Percentiles rank a stretch among this genome's conserved stretches.
These are phyloP conservation scores for Hyperoplus lanceolatus DNA, from an alignment of 2,797 vertebrate genomes.

Conservation along the genomic window DNA sequence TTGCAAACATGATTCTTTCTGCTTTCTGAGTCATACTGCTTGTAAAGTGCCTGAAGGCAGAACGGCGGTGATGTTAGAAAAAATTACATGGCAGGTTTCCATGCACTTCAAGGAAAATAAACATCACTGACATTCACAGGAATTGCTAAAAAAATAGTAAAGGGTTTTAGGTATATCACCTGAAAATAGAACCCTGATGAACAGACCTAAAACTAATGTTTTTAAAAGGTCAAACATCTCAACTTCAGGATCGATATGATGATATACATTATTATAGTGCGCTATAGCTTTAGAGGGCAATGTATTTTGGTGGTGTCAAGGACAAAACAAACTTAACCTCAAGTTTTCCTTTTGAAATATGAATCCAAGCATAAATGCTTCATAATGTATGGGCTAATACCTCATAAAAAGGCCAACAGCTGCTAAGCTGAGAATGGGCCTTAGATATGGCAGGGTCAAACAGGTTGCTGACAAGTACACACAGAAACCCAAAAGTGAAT, in stretches of 20 bases:
- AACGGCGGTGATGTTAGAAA: constrained; percentile 59
- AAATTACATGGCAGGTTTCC: constrained; percentile 66
- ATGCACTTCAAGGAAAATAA: constrained; percentile 56
- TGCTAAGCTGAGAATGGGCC: constrained; percentile 63
- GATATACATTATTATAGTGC: constrained; percentile 23
- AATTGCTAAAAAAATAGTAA: constrained; percentile 41
- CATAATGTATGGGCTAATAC: constrained; percentile 65
- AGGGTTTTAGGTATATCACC: constrained; percentile 45
- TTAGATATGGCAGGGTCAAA: constrained; percentile 62
- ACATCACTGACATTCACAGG: constrained; percentile 66
- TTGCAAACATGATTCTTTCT: constrained; percentile 49
- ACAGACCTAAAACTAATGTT: constrained; percentile 23
- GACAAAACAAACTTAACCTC: constrained; percentile 61
- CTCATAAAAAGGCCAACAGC: constrained; percentile 79
- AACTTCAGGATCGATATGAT: constrained; percentile 39
- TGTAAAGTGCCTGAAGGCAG: constrained; percentile 64
- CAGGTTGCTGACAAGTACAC: constrained; percentile 72
- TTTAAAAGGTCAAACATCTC: constrained; percentile 69
- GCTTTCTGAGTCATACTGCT: constrained; percentile 32
- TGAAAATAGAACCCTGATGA: constrained; percentile 40
- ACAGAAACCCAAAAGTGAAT: constrained; percentile 75
- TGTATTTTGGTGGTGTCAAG: constrained; percentile 39
- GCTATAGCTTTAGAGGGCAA: constrained; percentile 15
- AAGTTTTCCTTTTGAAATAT: constrained; percentile 70
- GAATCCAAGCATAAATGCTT: constrained; percentile 77